Percentiles rank a stretch among this genome's conserved stretches.
phyloP scores from a whole-genome alignment of 2,113 vertebrate genomes.

The Anseranas semipalmata region DNA sequence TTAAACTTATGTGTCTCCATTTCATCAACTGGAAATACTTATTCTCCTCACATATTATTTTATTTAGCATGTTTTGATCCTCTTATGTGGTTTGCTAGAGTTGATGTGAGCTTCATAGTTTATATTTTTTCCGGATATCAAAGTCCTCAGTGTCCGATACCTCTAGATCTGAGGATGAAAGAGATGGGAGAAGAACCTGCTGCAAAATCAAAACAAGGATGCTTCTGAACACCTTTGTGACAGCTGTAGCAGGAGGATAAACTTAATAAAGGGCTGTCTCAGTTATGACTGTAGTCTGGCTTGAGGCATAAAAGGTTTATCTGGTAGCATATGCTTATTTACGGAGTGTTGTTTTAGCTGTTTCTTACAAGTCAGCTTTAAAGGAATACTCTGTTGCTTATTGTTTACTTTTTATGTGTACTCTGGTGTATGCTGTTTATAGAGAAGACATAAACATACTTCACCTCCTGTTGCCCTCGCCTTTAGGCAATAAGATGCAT shows the following conservation, averaged over 20 bases:
- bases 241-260: not conserved
- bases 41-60: not conserved
- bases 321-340: conserved; percentile 2
- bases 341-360: conserved; percentile 18
- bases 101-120: not conserved
- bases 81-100: not conserved
- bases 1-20: not conserved
- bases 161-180: not conserved
- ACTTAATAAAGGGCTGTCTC: not conserved
- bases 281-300: not conserved
- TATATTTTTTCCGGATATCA: not conserved
- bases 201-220: not conserved
- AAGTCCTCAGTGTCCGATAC: not conserved
- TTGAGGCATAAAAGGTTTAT: not conserved
- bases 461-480: not conserved
- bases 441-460: not conserved
- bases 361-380: not conserved
- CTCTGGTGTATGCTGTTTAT: not conserved
- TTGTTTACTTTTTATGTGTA: not conserved
- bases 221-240: not conserved
- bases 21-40: not conserved
- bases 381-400: not conserved
- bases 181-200: not conserved
- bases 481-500: not conserved
- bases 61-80: not conserved